Percentiles rank a stretch among this genome's conserved stretches.
Evolutionary conservation across 2,797 vertebrate species (phyloP).

Genomic region (Arnoldichthys spilopterus): DNA sequence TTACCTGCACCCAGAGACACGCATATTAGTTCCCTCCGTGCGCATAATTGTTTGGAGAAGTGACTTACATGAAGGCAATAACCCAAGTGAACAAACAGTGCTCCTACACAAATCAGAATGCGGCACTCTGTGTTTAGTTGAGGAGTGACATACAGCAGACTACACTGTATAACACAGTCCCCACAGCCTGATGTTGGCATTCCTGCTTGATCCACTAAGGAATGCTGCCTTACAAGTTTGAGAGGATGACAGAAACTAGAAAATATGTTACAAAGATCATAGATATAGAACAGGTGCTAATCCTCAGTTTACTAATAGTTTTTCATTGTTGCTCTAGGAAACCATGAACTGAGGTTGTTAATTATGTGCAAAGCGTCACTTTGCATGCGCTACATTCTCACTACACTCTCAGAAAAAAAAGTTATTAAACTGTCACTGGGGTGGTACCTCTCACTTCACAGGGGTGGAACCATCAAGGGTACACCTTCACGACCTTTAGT

Average conservation of each 20-base stretch:
- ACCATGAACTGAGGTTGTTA: not conserved
- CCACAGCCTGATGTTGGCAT: slow-evolving; percentile 8
- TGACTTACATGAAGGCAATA: not conserved
- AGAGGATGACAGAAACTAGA: slow-evolving; percentile 9
- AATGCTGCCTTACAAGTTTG: slow-evolving; percentile 40
- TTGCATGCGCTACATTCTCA: no score
- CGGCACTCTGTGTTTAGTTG: not conserved
- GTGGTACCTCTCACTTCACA: no score
- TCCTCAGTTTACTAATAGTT: not conserved
- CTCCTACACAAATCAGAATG: not conserved
- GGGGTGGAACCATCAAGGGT: no score
- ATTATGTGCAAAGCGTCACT: no score
- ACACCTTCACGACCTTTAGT: no score
- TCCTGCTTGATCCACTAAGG: slow-evolving; percentile 6
- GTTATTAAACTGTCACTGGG: no score
- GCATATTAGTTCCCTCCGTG: not conserved
- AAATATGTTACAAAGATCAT: not conserved
- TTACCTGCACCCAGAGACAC: not conserved
- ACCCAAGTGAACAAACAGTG: not conserved
- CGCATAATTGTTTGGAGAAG: not conserved
- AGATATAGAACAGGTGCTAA: not conserved
- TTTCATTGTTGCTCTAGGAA: not conserved
- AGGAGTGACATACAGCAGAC: not conserved
- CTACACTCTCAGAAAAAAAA: no score
- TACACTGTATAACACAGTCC: not conserved